These are phyloP conservation scores for Dendrolimus punctatus DNA, from an alignment of 1,140 invertebrate species.

Conservation along the genomic window DNA sequence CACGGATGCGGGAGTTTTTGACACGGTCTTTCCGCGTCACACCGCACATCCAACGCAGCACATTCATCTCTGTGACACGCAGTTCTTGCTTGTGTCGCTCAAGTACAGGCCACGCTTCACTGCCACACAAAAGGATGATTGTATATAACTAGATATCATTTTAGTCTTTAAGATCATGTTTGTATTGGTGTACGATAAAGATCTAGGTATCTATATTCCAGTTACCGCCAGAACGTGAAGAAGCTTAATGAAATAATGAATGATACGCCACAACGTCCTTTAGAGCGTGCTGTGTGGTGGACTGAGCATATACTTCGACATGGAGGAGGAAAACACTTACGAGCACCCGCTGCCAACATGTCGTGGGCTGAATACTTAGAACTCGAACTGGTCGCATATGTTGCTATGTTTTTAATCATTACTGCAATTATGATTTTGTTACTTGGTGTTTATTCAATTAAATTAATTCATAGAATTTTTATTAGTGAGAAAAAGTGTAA, in stretches of 20 bases:
- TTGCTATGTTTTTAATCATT: background rate
- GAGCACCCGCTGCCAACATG: constrained; percentile 19
- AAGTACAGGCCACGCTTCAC: too few species aligned
- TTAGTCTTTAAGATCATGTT: too few species aligned
- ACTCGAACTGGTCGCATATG: constrained; percentile 25
- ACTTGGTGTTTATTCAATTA: background rate
- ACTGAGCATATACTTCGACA: constrained; percentile 64
- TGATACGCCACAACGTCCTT: constrained; percentile 67
- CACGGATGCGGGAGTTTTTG: too few species aligned
- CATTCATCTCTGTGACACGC: too few species aligned
- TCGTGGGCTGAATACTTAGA: constrained; percentile 22
- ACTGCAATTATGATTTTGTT: background rate
- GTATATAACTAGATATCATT: too few species aligned
- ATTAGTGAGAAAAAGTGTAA: background rate
- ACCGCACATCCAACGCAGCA: too few species aligned
- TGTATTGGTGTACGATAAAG: too few species aligned
- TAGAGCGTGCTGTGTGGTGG: constrained; percentile 63
- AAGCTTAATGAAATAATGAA: constrained; percentile 27
- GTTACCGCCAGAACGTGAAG: constrained; percentile 6
- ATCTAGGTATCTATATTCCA: too few species aligned
- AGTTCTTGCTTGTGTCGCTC: too few species aligned
- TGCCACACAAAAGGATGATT: too few species aligned
- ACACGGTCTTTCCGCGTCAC: too few species aligned
- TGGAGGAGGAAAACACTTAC: constrained; percentile 69
- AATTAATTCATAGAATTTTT: background rate